Conservation (phyloP, 2,797 vertebrate species). For the Sebastes minor region DNA sequence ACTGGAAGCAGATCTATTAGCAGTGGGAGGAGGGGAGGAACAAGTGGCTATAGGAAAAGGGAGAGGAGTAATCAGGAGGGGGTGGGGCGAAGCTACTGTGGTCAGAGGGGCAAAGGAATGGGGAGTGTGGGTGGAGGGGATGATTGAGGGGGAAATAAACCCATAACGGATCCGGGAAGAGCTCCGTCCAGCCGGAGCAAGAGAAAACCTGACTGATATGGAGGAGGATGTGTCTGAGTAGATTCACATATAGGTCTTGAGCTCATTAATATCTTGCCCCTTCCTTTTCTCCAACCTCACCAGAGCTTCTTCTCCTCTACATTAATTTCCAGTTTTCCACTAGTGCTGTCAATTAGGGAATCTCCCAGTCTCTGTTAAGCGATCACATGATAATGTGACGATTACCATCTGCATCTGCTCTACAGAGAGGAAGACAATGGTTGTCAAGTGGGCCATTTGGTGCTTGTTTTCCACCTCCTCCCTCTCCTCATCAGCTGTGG, state of each 20-base stretch:
- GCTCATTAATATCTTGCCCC: background rate
- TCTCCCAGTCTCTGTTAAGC: background rate
- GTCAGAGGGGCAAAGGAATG: conserved; percentile 29
- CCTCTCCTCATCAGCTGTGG: background rate
- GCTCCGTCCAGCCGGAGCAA: background rate
- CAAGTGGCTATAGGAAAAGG: conserved; percentile 17
- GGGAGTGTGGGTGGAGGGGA: background rate
- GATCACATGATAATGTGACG: background rate
- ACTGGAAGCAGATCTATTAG: conserved; percentile 34
- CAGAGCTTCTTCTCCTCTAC: background rate
- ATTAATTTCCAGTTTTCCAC: background rate
- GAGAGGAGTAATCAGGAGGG: conserved; percentile 14
- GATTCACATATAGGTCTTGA: background rate
- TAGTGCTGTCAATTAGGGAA: background rate
- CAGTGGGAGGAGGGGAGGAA: conserved; percentile 23
- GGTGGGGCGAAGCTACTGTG: conserved; percentile 22
- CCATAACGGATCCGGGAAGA: background rate
- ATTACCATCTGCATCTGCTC: conserved; percentile 24
- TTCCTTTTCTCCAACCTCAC: background rate
- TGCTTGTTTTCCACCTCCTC: background rate
- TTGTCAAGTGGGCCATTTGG: conserved; percentile 10
- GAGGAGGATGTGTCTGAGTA: background rate
- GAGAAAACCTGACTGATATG: background rate
- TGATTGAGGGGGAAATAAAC: background rate
- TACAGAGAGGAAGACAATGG: background rate